Evolutionary conservation across 2,797 vertebrate species (phyloP).

Genomic region (Liasis olivaceus): DNA sequence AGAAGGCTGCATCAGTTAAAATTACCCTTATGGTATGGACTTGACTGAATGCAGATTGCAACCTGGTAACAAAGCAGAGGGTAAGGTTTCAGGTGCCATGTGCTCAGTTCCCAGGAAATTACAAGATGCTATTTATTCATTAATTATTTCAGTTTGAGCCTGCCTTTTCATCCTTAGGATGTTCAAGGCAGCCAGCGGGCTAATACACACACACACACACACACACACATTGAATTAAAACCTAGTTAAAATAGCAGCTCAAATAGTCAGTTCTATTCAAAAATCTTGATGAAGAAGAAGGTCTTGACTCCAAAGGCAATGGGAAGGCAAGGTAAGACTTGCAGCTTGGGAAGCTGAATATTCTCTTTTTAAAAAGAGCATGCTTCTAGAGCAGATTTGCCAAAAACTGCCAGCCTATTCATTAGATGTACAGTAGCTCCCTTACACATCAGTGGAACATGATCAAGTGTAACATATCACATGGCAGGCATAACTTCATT

Average conservation of each 20-base stretch:
- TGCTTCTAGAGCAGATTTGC: background rate
- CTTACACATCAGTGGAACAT: background rate
- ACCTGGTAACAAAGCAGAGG: background rate
- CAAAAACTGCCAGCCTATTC: background rate
- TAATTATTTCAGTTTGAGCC: background rate
- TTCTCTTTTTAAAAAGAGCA: background rate
- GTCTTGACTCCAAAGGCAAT: no score
- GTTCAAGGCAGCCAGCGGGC: background rate
- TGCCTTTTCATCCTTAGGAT: background rate
- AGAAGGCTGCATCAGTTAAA: background rate
- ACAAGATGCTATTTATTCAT: background rate
- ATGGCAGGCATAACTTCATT: background rate
- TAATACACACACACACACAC: background rate
- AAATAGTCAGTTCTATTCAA: no score
- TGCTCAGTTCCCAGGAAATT: background rate
- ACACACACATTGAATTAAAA: background rate
- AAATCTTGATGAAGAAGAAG: no score
- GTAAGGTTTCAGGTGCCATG: background rate
- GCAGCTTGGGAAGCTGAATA: background rate
- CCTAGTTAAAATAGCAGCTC: no score
- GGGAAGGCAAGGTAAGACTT: no score
- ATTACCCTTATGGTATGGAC: background rate
- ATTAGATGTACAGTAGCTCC: background rate
- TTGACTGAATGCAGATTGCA: background rate
- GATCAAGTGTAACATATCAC: background rate